Evolutionary conservation across 2,888 invertebrate genomes (phyloP).

Genomic region (Drosophila eohydei): DNA sequence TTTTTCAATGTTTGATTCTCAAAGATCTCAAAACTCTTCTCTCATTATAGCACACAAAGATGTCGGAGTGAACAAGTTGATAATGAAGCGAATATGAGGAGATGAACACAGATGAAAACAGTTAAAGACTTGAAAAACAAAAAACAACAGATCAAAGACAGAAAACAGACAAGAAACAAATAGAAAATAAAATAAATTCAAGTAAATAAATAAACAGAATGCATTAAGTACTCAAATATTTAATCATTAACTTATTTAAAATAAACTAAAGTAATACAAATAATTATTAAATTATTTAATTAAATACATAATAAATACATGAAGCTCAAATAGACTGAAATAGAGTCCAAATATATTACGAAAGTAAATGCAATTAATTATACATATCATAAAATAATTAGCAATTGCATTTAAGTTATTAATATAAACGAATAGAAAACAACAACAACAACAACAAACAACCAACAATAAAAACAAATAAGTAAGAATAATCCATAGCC

Average conservation of each 20-base stretch:
- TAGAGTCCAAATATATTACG: constrained; percentile 84
- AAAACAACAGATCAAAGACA: constrained; percentile 22
- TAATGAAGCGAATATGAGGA: constrained; percentile 31
- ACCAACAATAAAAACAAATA: constrained; percentile 9
- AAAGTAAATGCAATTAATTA: constrained; percentile 84
- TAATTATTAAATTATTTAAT: constrained; percentile 29
- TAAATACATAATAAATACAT: constrained; percentile 56
- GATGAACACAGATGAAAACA: constrained; percentile 20
- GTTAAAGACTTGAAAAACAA: constrained; percentile 11
- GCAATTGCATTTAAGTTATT: constrained; percentile 80
- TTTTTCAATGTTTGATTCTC: background rate
- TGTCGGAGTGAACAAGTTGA: constrained; percentile 38
- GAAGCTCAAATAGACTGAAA: constrained; percentile 84
- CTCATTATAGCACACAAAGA: constrained; percentile 44
- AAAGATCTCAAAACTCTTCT: constrained; percentile 28
- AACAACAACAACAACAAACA: constrained; percentile 29
- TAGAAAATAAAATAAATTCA: background rate
- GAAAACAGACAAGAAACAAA: constrained; percentile 27
- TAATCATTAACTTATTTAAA: constrained; percentile 42
- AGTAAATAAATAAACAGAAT: constrained; percentile 11
- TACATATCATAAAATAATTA: constrained; percentile 83
- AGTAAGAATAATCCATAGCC: constrained; percentile 9
- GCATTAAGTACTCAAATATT: constrained; percentile 51
- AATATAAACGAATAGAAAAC: constrained; percentile 36
- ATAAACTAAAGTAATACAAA: constrained; percentile 27